Conservation (phyloP, 2,888 invertebrate genomes). For the Terebella lapidaria region DNA sequence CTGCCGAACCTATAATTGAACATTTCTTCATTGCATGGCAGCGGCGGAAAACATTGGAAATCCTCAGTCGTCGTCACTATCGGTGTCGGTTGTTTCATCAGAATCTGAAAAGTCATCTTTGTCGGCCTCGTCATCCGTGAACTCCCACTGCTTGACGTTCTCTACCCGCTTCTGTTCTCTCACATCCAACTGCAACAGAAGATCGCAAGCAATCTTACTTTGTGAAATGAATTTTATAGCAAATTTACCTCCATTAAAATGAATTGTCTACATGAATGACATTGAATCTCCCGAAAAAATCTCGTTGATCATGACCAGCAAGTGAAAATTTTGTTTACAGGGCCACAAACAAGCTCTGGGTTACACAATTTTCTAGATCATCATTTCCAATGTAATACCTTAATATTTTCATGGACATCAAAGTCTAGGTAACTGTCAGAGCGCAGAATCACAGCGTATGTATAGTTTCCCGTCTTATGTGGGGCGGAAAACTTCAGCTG, state of each 20-base stretch:
- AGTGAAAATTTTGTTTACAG: too few relatives aligned
- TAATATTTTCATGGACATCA: slow-evolving; percentile 67
- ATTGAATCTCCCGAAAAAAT: too few relatives aligned
- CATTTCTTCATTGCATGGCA: too few relatives aligned
- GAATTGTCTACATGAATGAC: too few relatives aligned
- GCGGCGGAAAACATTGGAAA: too few relatives aligned
- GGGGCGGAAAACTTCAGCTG: slow-evolving; percentile 96
- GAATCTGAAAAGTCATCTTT: slow-evolving; percentile 32
- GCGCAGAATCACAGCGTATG: slow-evolving; percentile 82
- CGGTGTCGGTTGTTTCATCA: slow-evolving; percentile 52
- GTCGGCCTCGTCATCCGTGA: slow-evolving; percentile 75
- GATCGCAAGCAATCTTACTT: too few relatives aligned
- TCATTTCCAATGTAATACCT: slow-evolving; percentile 16
- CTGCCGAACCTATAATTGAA: too few relatives aligned
- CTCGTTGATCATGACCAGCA: too few relatives aligned
- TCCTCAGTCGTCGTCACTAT: slow-evolving; percentile 13
- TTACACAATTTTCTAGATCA: background rate
- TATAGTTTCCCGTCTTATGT: slow-evolving; percentile 84
- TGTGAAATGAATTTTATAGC: too few relatives aligned
- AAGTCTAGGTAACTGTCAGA: slow-evolving; percentile 97
- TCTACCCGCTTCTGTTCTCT: slow-evolving; percentile 90
- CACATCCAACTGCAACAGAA: slow-evolving; percentile 73
- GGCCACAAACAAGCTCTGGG: too few relatives aligned
- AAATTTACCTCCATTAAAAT: too few relatives aligned
- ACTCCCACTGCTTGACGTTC: slow-evolving; percentile 96